phyloP scores from a whole-genome alignment of 1,140 invertebrate genomes.

The Heliconius hewitsoni region DNA sequence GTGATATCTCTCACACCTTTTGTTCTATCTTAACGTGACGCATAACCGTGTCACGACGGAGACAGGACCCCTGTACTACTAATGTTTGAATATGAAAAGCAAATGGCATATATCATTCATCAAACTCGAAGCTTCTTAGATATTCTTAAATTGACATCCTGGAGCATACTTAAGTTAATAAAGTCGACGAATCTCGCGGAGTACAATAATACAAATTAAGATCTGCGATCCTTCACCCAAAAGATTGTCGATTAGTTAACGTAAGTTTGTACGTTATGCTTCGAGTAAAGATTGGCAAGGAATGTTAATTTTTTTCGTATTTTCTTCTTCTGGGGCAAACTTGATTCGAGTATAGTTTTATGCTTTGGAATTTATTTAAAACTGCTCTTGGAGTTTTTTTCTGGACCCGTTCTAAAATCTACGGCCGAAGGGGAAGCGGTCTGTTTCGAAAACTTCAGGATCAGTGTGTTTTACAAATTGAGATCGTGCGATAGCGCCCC shows the following conservation, averaged over 20 bases:
- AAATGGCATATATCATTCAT: background rate
- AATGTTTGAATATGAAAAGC: background rate
- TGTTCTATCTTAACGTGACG: background rate
- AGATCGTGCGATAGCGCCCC: background rate
- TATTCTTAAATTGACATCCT: background rate
- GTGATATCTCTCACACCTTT: background rate
- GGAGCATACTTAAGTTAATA: background rate
- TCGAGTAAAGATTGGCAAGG: background rate
- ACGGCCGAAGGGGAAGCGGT: background rate
- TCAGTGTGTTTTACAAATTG: background rate
- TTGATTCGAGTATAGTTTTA: background rate
- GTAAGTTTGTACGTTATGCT: background rate
- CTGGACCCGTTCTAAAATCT: background rate
- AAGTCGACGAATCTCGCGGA: background rate
- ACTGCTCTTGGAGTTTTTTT: background rate
- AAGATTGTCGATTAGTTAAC: slow-evolving; percentile 4
- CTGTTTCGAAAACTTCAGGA: background rate
- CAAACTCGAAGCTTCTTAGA: background rate
- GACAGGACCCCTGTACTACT: background rate
- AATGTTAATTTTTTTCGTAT: background rate
- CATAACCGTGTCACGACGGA: background rate
- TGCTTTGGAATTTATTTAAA: background rate
- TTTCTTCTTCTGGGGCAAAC: background rate
- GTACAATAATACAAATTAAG: background rate
- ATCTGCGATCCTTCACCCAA: background rate